Base-by-base conservation (phyloP, 1,140 invertebrate genomes). In the Argopecten irradians region DNA sequence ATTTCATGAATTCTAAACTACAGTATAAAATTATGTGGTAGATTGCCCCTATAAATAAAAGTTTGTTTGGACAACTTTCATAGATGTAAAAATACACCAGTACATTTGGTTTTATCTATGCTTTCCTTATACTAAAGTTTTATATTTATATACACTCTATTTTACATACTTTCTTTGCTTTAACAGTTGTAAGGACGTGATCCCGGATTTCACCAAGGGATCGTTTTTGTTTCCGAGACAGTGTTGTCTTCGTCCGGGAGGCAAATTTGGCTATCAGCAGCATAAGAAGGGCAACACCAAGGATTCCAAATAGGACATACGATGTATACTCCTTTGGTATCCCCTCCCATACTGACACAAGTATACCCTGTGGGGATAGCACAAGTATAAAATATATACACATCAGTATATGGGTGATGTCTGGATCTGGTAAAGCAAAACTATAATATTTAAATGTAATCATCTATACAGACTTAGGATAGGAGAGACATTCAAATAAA, bases 101-200 rank as follows among this genome's bases (percentile, higher is more conserved):
- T n/a, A n/a, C n/a, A n/a, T n/a, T n/a, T n/a, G n/a, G n/a, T n/a
- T n/a, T n/a, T n/a, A n/a, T n/a, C n/a, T n/a, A n/a, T n/a, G n/a
- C n/a, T n/a, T n/a, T n/a, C n/a, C n/a, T n/a, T n/a, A n/a, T n/a
- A n/a, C n/a, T n/a, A n/a, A n/a, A n/a, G n/a, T n/a, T n/a, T n/a
- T n/a, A n/a, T n/a, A n/a, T n/a, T n/a, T n/a, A n/a, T n/a, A n/a
- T n/a, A n/a, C n/a, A n/a, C n/a, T n/a, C n/a, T n/a, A n/a, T n/a
- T n/a, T 28, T 34, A 83, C 41, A 91, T 93, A 96, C 96, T 94
- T 96, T 96, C 93, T 96, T 96, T 71, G 92, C 92, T 89, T 96
- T 96, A 8, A 96, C 95, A 39, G 93, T 93, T 86, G 93, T 95
- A 85, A 95, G 94, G 22, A 96, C 95, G 93, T 95, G 96, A 34